Evolutionary conservation across 2,888 invertebrate species (phyloP), one percentile per base, ranked within the genome.

Genomic region (Ophion ventricosus): DNA sequence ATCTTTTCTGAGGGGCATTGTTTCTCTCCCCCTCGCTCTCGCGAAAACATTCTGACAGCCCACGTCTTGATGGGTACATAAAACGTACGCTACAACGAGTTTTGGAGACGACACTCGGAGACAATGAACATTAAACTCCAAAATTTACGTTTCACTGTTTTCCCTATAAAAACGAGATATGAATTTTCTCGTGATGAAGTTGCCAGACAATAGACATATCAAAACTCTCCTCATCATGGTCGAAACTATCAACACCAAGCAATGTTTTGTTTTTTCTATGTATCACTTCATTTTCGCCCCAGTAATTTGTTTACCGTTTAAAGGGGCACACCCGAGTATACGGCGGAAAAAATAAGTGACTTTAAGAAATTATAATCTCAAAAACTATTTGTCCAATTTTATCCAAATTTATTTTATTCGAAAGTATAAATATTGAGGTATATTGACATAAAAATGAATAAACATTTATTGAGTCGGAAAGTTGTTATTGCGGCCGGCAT

Each of bases 1-100:
- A 61, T 80, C 61, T 61, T 80, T 26, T 76, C 40, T 59, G 61
- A 80, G 76, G 72, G 54, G 72, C 80, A 73, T 76, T 76, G 80
- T 83, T 57, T 77, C 54, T 25, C 26, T 49, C 69, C 23, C 5
- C 17, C 54, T 20, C 35, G 10, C 43, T 10, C 43, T 14, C 43
- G 8, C 43, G 11, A 43, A 43, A 11, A 43, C 14, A 20, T 77
- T 57, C 63, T 40, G 76, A 73, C 76, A 74, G 70, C 63, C 67
- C 26, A 56, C 67, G 73, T 73, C 73, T 80, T 56, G 61, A 17
- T 20, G 35, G 70, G 25, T 26, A 20, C 54, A 29, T 29, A 26
- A 59, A 40, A 66, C 69, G 43, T 61, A 43, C 43, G 61, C 61
- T 59, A 8, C 59, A 49, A 63, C 35, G 23, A 59, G 14, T 43